Evolutionary conservation across 2,797 vertebrate species (phyloP).

Genomic region (Bradypus variegatus): DNA sequence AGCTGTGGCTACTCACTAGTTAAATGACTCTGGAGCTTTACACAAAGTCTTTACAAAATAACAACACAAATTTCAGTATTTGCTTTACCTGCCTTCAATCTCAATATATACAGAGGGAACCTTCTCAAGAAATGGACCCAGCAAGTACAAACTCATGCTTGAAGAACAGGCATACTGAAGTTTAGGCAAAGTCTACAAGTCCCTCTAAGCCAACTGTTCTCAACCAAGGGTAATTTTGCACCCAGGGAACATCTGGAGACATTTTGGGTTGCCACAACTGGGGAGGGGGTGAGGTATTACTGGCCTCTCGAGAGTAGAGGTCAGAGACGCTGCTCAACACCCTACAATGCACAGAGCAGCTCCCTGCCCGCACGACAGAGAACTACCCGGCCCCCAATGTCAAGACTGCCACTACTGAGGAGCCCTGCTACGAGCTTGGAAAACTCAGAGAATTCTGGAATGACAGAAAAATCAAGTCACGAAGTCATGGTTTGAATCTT

Average conservation of each 20-base stretch:
- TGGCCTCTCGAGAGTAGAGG: neutral
- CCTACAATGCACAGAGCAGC: neutral
- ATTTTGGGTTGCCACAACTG: neutral
- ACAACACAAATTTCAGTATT: neutral
- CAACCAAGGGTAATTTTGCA: neutral
- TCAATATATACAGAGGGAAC: neutral
- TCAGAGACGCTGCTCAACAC: neutral
- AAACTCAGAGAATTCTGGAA: neutral
- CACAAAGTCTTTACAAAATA: neutral
- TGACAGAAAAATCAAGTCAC: neutral
- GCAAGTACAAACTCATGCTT: neutral
- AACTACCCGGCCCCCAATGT: neutral
- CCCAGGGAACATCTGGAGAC: neutral
- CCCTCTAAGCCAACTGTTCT: neutral
- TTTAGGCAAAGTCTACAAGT: neutral
- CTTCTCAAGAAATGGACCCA: neutral
- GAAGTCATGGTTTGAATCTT: neutral
- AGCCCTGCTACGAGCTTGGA: neutral
- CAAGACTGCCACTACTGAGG: neutral
- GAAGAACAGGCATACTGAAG: neutral
- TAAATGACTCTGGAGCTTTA: neutral
- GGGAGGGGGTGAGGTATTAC: no score
- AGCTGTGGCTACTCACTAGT: neutral
- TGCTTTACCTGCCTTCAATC: neutral
- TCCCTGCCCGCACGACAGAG: neutral